A percentile compares a stretch with the other conserved stretches of the same genome.
These are phyloP conservation scores for Dendronephthya gigantea DNA, from an alignment of 64 coral and sea anemone species.

Conservation along the genomic window DNA sequence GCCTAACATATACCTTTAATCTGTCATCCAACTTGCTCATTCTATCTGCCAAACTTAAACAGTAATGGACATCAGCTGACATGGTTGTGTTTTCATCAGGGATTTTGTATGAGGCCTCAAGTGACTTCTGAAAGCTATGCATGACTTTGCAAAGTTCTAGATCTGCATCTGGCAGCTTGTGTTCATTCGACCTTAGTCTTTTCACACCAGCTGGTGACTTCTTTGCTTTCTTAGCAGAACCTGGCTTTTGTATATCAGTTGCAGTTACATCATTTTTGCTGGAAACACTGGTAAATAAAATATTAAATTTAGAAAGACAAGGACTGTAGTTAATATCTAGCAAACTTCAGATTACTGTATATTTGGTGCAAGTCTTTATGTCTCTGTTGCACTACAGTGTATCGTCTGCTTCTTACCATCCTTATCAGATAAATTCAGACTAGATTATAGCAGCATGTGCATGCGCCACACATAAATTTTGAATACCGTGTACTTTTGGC, in stretches of 20 bases:
- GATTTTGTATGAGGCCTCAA: neutral
- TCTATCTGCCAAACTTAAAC: conserved; percentile 45
- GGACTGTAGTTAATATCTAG: neutral
- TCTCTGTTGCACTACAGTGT: neutral
- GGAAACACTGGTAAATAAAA: neutral
- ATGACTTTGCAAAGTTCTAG: conserved; percentile 22
- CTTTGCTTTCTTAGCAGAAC: neutral
- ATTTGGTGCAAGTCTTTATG: neutral
- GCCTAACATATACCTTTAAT: conserved; percentile 34
- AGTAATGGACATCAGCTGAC: neutral
- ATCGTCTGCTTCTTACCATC: neutral
- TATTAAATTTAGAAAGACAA: neutral
- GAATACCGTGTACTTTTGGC: too few species aligned
- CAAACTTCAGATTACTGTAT: neutral
- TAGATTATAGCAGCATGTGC: too few species aligned
- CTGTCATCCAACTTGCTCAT: conserved; percentile 19
- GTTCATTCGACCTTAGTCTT: neutral
- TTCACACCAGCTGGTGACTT: neutral
- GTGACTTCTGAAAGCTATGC: conserved; percentile 41
- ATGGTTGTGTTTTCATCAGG: neutral
- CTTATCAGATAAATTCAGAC: neutral
- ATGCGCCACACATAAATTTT: too few species aligned
- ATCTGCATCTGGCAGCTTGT: neutral
- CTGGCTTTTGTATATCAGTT: neutral
- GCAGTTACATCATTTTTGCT: neutral